Evolutionary conservation across 2,888 invertebrate genomes (phyloP), one percentile per base, ranked within the genome.

Genomic region (Chesias legatella): DNA sequence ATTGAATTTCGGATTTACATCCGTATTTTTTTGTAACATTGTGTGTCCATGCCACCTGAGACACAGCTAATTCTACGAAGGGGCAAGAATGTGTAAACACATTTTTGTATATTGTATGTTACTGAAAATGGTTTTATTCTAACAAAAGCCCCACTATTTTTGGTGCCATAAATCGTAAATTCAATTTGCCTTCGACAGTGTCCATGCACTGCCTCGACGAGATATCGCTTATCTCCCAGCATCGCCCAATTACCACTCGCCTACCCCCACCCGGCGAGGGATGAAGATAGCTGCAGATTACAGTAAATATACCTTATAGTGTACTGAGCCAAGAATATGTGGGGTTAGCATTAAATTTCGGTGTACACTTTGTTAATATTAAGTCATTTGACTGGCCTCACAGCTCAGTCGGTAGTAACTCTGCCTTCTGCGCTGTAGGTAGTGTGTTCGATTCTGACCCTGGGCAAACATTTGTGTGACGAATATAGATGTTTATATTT

Each of bases 151-250:
- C 33, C 30, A 17, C 6, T 2, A 43, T 34, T 36, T 46, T 32
- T 11, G 26, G 13, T 37, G 30, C 29, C 30, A 48, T 48, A 48
- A 48, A 48, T 48, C 40, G 33, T 22, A 10, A 40, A 48, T 48
- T 48, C 48, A 48, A 48, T 48, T 48, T 48, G 43, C 34, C 30
- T 42, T 42, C 41, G 41, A 42, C 31, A 35, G 41, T 42, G 35
- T 32, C 41, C 35, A 10, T 43, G 38, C 37, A 33, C 7, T 17
- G 46, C 21, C 17, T 21, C 20, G 33, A 37, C 28, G 31, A 33
- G 44, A 30, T 30, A 29, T 1, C 39, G 31, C 39, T 40, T 43
- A 48, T 48, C 48, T 39, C 31, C 43, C 43, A 43, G 31, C 43
- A 48, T 48, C 48, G 25, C 32, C 42, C 43, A 48, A 43, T 48